These are phyloP conservation scores for Enoplosus armatus DNA, from an alignment of 2,797 vertebrate genomes.

Conservation along the genomic window DNA sequence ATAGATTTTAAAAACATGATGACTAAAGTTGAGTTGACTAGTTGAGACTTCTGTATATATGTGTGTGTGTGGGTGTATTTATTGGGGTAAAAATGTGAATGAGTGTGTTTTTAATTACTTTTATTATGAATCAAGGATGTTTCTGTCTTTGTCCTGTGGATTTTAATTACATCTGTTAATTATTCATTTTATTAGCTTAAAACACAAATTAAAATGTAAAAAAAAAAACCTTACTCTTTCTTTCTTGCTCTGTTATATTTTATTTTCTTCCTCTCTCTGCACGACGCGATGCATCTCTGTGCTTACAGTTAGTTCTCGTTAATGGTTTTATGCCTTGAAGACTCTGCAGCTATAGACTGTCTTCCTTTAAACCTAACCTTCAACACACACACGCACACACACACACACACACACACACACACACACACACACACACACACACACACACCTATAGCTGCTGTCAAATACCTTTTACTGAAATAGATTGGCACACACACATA, in stretches of 20 bases:
- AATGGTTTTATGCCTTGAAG: slow-evolving; percentile 47
- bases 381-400: slow-evolving; percentile 20
- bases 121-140: background rate
- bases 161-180: background rate
- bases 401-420: too few relatives aligned
- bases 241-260: background rate
- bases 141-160: background rate
- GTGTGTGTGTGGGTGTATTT: background rate
- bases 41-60: background rate
- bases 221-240: background rate
- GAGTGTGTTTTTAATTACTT: background rate
- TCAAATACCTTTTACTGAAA: slow-evolving; percentile 32
- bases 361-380: slow-evolving; percentile 33
- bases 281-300: slow-evolving; percentile 6
- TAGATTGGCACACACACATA: slow-evolving; percentile 9
- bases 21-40: background rate
- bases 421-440: background rate
- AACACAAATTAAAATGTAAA: background rate
- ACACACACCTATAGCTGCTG: slow-evolving; percentile 23
- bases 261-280: background rate
- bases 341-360: slow-evolving; percentile 34
- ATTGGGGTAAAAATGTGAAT: background rate
- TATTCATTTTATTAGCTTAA: slow-evolving; percentile 3
- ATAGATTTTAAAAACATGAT: too few relatives aligned
- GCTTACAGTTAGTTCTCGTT: slow-evolving; percentile 30